Evolutionary conservation across 2,888 invertebrate genomes (phyloP).

Genomic region (Phalera bucephala): DNA sequence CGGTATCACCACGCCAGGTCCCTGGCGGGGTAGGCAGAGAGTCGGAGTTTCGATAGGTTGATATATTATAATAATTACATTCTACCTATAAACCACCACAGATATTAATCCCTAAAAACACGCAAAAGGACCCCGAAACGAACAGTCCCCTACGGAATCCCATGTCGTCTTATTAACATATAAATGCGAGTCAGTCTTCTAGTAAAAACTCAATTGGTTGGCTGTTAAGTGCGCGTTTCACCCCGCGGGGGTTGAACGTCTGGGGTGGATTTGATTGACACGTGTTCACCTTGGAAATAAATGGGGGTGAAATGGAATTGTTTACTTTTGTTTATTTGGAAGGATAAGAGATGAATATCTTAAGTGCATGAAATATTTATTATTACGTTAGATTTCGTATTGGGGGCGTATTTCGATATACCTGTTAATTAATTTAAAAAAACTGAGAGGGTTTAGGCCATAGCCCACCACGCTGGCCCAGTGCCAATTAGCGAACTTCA

Average conservation of each 20-base stretch:
- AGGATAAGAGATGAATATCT: constrained; percentile 6
- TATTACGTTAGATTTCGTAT: too few species aligned
- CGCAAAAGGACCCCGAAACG: constrained; percentile 11
- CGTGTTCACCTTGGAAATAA: constrained; percentile 46
- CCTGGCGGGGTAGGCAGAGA: too few species aligned
- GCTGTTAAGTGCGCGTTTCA: constrained; percentile 47
- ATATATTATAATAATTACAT: too few species aligned
- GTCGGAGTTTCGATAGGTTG: too few species aligned
- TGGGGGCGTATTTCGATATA: too few species aligned
- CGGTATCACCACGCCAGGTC: too few species aligned
- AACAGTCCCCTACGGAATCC: constrained; percentile 35
- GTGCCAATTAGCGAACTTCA: too few species aligned
- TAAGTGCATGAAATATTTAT: not conserved
- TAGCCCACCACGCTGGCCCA: too few species aligned
- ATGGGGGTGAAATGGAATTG: constrained; percentile 35
- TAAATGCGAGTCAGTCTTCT: constrained; percentile 58
- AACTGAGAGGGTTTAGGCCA: too few species aligned
- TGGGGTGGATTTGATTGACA: constrained; percentile 49
- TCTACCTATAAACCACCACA: not conserved
- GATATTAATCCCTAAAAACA: constrained; percentile 19
- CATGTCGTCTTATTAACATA: constrained; percentile 56
- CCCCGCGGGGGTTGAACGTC: constrained; percentile 26
- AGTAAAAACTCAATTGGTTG: constrained; percentile 73
- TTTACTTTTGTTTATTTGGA: constrained; percentile 22
- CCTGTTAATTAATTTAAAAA: too few species aligned